A percentile compares a stretch with the other conserved stretches of the same genome.
Conservation (phyloP, 2,888 invertebrate genomes). For the Ernsta delagoae region DNA sequence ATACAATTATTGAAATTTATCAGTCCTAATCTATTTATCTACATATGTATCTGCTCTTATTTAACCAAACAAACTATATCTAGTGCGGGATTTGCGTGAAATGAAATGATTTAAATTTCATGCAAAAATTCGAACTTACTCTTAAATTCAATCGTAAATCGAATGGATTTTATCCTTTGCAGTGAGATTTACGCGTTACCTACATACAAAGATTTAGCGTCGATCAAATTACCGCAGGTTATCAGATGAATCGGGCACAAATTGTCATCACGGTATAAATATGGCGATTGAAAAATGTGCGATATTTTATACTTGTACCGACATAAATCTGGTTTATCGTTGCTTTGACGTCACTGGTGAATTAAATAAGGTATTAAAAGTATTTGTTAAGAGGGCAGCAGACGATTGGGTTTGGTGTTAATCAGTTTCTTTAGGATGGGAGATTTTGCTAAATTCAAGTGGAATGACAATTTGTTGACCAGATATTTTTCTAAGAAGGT, state of each 20-base stretch:
- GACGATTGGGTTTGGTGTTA: background rate
- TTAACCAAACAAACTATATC: too few species aligned
- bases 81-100: too few species aligned
- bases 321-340: constrained; percentile 52
- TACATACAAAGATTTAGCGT: constrained; percentile 27
- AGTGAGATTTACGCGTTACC: constrained; percentile 20
- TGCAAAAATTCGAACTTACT: background rate
- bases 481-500: too few species aligned
- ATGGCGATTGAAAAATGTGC: constrained; percentile 42
- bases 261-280: constrained; percentile 37
- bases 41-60: too few species aligned
- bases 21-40: too few species aligned
- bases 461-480: background rate
- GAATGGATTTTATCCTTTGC: constrained; percentile 27
- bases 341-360: constrained; percentile 45
- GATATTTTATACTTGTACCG: constrained; percentile 38
- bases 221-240: constrained; percentile 27
- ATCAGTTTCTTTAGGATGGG: background rate
- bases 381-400: background rate
- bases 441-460: background rate
- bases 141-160: background rate
- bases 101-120: too few species aligned
- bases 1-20: too few species aligned
- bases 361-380: constrained; percentile 37
- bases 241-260: constrained; percentile 33